Evolutionary conservation across 64 coral and sea anemone species (phyloP).

Genomic region (Montipora foliosa): DNA sequence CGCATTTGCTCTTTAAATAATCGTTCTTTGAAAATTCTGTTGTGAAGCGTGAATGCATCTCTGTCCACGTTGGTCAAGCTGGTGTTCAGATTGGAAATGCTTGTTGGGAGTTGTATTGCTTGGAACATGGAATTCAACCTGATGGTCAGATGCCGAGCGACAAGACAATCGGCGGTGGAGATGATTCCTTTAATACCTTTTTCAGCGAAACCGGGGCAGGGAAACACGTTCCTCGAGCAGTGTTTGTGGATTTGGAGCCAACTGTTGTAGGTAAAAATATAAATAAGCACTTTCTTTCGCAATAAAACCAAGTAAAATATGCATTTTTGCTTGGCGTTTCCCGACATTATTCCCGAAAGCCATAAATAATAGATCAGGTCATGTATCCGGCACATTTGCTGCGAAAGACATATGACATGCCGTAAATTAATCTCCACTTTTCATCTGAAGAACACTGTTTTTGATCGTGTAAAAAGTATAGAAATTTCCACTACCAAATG

Average conservation of each 20-base stretch:
- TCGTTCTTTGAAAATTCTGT: not conserved
- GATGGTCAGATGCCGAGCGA: constrained; percentile 50
- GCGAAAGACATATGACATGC: not conserved
- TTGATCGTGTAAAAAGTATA: not conserved
- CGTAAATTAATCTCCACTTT: not conserved
- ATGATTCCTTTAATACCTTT: constrained; percentile 51
- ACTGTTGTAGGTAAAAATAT: constrained; percentile 36
- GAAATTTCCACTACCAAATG: not conserved
- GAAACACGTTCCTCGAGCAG: constrained; percentile 50
- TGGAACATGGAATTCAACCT: constrained; percentile 55
- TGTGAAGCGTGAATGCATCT: constrained; percentile 43
- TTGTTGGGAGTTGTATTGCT: constrained; percentile 53
- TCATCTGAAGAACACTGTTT: not conserved
- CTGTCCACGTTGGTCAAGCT: constrained; percentile 49
- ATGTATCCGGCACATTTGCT: not conserved
- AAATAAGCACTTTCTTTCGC: not conserved
- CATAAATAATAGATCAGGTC: not conserved
- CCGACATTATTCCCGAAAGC: not conserved
- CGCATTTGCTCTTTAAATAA: not conserved
- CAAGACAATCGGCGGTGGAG: constrained; percentile 49
- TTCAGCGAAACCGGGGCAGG: constrained; percentile 47
- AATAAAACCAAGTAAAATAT: not conserved
- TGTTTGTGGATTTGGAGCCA: constrained; percentile 31
- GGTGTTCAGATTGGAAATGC: constrained; percentile 52
- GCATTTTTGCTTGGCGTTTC: not conserved